These are phyloP conservation scores for Amaurobius ferox DNA, from an alignment of 2,888 invertebrate species.

Conservation along the genomic window DNA sequence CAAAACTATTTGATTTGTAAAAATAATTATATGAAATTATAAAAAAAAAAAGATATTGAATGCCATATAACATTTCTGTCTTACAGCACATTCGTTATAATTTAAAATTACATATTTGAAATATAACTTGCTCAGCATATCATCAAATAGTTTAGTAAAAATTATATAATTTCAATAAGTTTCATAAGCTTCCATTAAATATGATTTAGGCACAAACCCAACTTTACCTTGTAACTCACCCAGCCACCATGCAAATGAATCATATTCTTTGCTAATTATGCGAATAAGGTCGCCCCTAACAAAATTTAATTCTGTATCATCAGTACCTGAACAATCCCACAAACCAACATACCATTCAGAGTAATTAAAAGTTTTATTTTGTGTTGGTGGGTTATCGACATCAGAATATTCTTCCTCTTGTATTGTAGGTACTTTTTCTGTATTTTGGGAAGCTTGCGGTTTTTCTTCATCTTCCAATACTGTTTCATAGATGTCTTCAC, in stretches of 20 bases:
- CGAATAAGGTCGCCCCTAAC: constrained; percentile 68
- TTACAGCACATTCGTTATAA: too few species aligned
- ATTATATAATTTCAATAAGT: constrained; percentile 20
- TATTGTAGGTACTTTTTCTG: neutral
- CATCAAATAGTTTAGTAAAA: too few species aligned
- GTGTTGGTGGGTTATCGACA: constrained; percentile 8
- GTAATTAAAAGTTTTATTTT: constrained; percentile 54
- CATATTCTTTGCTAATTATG: constrained; percentile 69
- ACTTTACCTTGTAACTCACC: constrained; percentile 65
- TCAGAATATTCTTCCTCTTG: constrained; percentile 19
- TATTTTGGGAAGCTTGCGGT: neutral
- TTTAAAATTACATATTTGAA: too few species aligned
- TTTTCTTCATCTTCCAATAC: constrained; percentile 35
- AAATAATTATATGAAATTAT: too few species aligned
- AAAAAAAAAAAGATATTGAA: too few species aligned
- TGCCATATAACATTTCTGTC: too few species aligned
- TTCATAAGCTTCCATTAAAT: constrained; percentile 73
- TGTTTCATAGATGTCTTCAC: constrained; percentile 71
- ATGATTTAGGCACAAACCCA: constrained; percentile 70
- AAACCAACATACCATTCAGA: constrained; percentile 69
- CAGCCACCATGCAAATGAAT: constrained; percentile 68
- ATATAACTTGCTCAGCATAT: too few species aligned
- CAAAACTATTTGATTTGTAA: too few species aligned
- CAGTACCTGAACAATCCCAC: constrained; percentile 63
- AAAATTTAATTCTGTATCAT: constrained; percentile 60